phyloP scores from a whole-genome alignment of 2,888 invertebrate genomes.

The Nephrotoma flavescens region DNA sequence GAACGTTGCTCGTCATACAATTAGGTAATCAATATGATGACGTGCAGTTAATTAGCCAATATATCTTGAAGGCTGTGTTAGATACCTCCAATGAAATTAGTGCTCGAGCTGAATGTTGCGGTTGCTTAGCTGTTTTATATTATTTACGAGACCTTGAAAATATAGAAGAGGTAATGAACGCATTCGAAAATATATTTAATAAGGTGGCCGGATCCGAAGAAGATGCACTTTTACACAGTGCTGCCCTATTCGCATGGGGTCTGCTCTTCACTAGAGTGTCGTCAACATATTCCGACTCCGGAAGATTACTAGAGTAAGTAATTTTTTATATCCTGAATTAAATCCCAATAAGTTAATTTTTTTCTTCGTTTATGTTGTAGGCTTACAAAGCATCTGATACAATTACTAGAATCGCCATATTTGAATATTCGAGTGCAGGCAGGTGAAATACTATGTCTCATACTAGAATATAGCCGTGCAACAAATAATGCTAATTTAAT shows the following conservation, averaged over 20 bases:
- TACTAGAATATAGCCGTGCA: conserved; percentile 56
- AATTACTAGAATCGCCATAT: conserved; percentile 61
- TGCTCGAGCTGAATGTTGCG: conserved; percentile 75
- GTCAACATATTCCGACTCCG: conserved; percentile 38
- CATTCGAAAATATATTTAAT: conserved; percentile 57
- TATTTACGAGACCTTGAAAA: conserved; percentile 65
- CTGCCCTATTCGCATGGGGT: conserved; percentile 84
- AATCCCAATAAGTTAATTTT: not conserved
- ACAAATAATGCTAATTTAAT: conserved; percentile 46
- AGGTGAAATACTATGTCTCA: conserved; percentile 64
- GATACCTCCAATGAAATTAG: conserved; percentile 63
- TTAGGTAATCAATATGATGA: conserved; percentile 57
- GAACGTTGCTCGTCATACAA: conserved; percentile 70
- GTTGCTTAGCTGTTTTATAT: conserved; percentile 64
- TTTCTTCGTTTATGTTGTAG: conserved; percentile 10
- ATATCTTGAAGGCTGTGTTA: conserved; percentile 51
- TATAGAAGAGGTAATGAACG: conserved; percentile 55
- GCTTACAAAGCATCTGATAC: conserved; percentile 42
- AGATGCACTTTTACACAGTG: conserved; percentile 59
- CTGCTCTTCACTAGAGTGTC: conserved; percentile 71
- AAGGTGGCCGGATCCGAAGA: conserved; percentile 57
- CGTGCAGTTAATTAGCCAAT: conserved; percentile 54
- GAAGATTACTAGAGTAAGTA: conserved; percentile 33
- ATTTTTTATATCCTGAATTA: conserved; percentile 29
- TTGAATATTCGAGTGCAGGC: conserved; percentile 68